Percentiles rank a stretch among this genome's conserved stretches.
These are phyloP conservation scores for Vimba vimba DNA, from an alignment of 2,113 vertebrate species.

Conservation along the genomic window DNA sequence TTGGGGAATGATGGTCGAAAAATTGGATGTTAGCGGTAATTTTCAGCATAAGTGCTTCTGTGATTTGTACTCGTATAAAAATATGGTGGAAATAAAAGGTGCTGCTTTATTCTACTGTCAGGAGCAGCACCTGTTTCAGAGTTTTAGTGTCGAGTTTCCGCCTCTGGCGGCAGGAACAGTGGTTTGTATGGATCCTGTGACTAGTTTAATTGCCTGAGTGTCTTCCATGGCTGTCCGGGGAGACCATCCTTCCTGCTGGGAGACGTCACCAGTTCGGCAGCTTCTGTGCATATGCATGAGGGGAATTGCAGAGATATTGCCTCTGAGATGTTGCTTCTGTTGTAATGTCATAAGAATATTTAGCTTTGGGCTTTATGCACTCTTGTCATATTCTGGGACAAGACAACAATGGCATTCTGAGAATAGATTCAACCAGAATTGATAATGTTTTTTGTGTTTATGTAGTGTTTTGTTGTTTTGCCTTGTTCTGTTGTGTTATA, in stretches of 20 bases:
- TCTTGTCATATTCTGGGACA: slow-evolving; percentile 17
- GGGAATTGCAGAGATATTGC: background rate
- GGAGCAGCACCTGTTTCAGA: slow-evolving; percentile 1
- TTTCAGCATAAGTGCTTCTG: slow-evolving; percentile 15
- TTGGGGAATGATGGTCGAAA: background rate
- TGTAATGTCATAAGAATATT: slow-evolving; percentile 38
- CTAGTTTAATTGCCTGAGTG: slow-evolving; percentile 45
- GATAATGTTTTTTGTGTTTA: background rate
- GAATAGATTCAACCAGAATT: background rate
- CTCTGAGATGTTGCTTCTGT: slow-evolving; percentile 18
- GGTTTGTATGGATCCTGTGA: slow-evolving; percentile 46
- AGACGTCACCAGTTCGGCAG: slow-evolving; percentile 29
- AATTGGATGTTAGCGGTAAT: slow-evolving; percentile 36
- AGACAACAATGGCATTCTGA: background rate
- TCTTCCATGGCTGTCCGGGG: background rate
- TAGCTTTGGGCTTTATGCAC: slow-evolving; percentile 27
- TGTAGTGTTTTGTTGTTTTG: background rate
- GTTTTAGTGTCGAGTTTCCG: slow-evolving; percentile 20
- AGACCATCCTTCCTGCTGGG: slow-evolving; percentile 39
- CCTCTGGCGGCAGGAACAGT: background rate
- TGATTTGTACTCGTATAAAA: slow-evolving; percentile 34
- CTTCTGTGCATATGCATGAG: slow-evolving; percentile 46
- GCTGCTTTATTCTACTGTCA: slow-evolving; percentile 1
- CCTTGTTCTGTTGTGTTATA: slow-evolving; percentile 11
- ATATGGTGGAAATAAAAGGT: background rate